Base-by-base conservation (phyloP, 2,888 invertebrate genomes). In the Brenthis hecate region DNA sequence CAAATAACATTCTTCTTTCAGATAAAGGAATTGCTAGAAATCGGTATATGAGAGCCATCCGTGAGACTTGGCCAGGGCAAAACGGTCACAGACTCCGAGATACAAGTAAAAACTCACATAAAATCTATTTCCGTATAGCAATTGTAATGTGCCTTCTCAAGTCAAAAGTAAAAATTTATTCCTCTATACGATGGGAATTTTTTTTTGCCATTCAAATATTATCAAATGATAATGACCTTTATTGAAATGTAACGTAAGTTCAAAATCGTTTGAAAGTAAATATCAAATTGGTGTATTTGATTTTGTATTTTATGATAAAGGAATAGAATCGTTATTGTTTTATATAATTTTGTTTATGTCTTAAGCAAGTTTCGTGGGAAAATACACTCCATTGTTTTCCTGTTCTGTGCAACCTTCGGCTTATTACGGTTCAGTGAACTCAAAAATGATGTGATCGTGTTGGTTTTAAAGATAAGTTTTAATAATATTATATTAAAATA, bases 341-440 rank as follows among this genome's bases (percentile, higher is more conserved):
- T 48, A 53, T 68, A 70, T 74, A 47, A 47, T 68, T 57, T 47
- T 68, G 73, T 67, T 71, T 72, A 68, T 71, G 72, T 77, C 68
- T 79, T 75, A 74, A 65, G 78, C 75, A 82, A 83, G 79, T 79
- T 79, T 82, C 63, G 86, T 89, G 89, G 83, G 89, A 90, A 85
- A 78, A 77, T 80, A 76, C 75, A 71, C 63, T 73, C 81, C 79
- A 88, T 89, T 88, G 88, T 89, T 81, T 83, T 80, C 76, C 72
- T 77, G 79, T 80, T 82, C 82, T 82, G 78, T 81, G 80, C 79
- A 81, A 83, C 86, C 87, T 87, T 87, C 82, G 78, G 82, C 81
- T 81, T 77, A 80, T 77, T 80, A 72, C 75, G 79, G 88, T 83
- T 85, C 87, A 79, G 67, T 82, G 89, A 87, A 81, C 87, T 72